phyloP scores from a whole-genome alignment of 2,888 invertebrate genomes.

The Ceratothoa steindachneri region DNA sequence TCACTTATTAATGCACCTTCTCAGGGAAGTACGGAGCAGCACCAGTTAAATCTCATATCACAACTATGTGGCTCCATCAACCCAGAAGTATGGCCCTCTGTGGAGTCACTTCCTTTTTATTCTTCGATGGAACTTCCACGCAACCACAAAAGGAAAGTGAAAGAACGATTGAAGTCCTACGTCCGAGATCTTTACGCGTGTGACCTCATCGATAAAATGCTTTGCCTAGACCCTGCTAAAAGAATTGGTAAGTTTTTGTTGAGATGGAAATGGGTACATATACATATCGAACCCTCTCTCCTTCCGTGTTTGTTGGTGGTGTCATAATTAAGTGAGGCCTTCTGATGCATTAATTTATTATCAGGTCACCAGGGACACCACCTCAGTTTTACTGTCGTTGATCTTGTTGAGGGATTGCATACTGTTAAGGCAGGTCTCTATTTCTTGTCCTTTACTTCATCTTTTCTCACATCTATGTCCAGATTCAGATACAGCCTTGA shows the following conservation, averaged over 20 bases:
- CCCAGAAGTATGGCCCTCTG: conserved; percentile 88
- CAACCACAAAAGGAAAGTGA: conserved; percentile 70
- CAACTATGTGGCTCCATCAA: conserved; percentile 94
- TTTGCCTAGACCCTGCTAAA: conserved; percentile 87
- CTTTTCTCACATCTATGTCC: neutral
- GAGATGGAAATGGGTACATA: too few species aligned
- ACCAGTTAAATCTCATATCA: conserved; percentile 88
- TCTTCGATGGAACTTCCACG: conserved; percentile 81
- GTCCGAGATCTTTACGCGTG: conserved; percentile 88
- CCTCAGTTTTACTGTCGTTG: too few species aligned
- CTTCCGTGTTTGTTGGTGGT: neutral
- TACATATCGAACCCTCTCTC: too few species aligned
- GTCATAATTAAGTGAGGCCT: too few species aligned
- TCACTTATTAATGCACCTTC: conserved; percentile 75
- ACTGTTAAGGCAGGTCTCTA: too few species aligned
- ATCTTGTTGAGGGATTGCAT: too few species aligned
- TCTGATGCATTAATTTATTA: too few species aligned
- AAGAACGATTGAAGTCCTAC: conserved; percentile 79
- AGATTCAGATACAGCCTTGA: conserved; percentile 86
- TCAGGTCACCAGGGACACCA: too few species aligned
- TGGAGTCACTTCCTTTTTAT: conserved; percentile 81
- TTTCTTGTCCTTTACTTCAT: too few species aligned
- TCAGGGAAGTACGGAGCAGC: conserved; percentile 95
- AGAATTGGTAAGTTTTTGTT: conserved; percentile 55
- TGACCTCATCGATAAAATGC: conserved; percentile 83